Base-by-base conservation (phyloP, 2,113 vertebrate species). In the Leptobrachium leishanense region DNA sequence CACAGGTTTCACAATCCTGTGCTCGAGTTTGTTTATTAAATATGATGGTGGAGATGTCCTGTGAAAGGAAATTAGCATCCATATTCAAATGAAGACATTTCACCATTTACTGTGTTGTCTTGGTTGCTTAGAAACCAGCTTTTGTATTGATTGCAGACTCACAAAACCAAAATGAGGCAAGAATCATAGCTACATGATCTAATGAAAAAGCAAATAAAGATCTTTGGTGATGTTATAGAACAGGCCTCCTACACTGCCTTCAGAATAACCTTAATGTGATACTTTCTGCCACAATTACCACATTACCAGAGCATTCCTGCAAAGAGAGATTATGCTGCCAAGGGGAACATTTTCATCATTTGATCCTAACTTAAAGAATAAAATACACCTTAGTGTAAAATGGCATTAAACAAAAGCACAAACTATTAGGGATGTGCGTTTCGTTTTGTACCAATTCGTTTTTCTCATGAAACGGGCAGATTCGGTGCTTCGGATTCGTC, bases 181-280 rank as follows among this genome's bases (percentile, higher is more conserved):
- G 40, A 66, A 71, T 78, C 57, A 64, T 72, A 72, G 42, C 62
- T 72, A 46, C 69, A 72, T 65, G 76, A 79, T 72, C 43, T 65
- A 65, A 66, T 66, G 44, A 57, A 66, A 72, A 54, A 63, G 39
- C n/a, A 73, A 64, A 73, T 50, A 72, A 11, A 59, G 40, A 55
- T 64, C 3, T 72, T 55, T 44, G 15, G 40, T 72, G 62, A n/a
- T 43, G 53, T 65, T 41, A 63, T 70, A 63, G 43, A 53, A 20
- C 6, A 79, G 31, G 76, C 69, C 68, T 79, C 68, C 69, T 43
- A 79, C 69, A 46, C 59, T 53, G 2, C 31, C 2, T 64, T 65
- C 39, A 42, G 68, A 79, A 79, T 79, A 79, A n/a, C 68, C 59
- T 11, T 64, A 78, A 64, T 65, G 57, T 64, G 55, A 1, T 65